Conservation (phyloP, 2,113 vertebrate genomes). For the Dasyurus viverrinus region DNA sequence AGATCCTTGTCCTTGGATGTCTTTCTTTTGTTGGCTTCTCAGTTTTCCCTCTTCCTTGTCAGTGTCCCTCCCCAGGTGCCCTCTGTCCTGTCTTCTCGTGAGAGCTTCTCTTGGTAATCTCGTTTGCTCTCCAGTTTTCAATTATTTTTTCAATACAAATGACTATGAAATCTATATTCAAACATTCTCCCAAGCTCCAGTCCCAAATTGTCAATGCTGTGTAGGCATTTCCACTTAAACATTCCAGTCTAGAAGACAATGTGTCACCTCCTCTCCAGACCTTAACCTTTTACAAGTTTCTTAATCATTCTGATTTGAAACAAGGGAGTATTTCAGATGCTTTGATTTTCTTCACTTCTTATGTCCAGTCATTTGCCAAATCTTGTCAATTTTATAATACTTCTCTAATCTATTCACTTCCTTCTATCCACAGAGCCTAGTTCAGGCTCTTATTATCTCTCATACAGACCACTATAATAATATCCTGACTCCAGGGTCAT, state of each 20-base stretch:
- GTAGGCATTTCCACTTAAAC: background rate
- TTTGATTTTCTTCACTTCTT: background rate
- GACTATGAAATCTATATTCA: background rate
- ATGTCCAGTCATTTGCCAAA: background rate
- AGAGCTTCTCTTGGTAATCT: too few relatives aligned
- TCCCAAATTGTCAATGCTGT: background rate
- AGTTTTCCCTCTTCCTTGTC: too few relatives aligned
- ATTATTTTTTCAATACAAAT: too few relatives aligned
- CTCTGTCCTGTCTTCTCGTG: too few relatives aligned
- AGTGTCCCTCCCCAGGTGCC: too few relatives aligned
- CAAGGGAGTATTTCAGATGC: background rate
- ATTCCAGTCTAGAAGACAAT: background rate
- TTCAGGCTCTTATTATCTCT: background rate
- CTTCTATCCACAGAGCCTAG: background rate
- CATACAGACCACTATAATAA: background rate
- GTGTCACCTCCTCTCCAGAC: background rate
- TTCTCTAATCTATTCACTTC: background rate
- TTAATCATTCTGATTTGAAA: background rate
- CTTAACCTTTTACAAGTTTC: background rate
- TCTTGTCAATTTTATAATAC: background rate
- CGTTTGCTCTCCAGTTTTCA: too few relatives aligned
- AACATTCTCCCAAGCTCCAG: background rate
- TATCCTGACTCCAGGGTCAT: background rate
- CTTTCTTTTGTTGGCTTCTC: too few relatives aligned
- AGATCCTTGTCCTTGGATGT: too few relatives aligned